Evolutionary conservation across 1,140 invertebrate genomes (phyloP).

Genomic region (Camponotus vicinus): DNA sequence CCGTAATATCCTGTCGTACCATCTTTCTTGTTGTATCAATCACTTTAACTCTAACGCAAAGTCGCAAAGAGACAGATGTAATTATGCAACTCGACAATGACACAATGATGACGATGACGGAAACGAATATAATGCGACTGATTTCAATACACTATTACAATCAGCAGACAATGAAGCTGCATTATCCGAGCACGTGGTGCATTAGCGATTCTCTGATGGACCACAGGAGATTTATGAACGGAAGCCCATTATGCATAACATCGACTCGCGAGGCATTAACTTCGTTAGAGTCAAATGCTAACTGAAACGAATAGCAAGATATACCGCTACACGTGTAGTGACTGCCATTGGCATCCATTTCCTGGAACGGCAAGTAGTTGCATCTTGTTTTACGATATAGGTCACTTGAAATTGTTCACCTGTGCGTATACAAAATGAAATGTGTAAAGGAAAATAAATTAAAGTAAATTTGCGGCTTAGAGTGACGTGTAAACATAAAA

Average conservation of each 20-base stretch:
- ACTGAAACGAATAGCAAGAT: slow-evolving; percentile 60
- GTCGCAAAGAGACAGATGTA: not conserved
- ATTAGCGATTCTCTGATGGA: slow-evolving; percentile 64
- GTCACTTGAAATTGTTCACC: not conserved
- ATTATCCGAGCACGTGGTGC: not conserved
- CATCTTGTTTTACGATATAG: not conserved
- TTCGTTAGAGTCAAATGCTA: slow-evolving; percentile 64
- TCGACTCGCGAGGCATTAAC: slow-evolving; percentile 67
- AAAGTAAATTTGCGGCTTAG: not conserved
- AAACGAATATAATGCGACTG: not conserved
- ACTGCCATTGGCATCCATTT: slow-evolving; percentile 22
- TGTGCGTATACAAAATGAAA: not conserved
- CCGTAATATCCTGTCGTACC: not conserved
- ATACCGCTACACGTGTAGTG: not conserved
- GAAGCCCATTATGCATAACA: slow-evolving; percentile 63
- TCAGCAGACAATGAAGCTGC: slow-evolving; percentile 31
- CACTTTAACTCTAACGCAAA: not conserved
- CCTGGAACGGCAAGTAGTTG: not conserved
- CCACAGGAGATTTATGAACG: slow-evolving; percentile 74
- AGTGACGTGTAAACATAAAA: not conserved
- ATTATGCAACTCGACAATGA: not conserved
- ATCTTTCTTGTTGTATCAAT: not conserved
- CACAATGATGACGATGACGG: not conserved
- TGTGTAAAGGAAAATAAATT: not conserved
- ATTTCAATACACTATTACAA: slow-evolving; percentile 23